Conservation (phyloP, 2,888 invertebrate genomes). For the Meta bourneti region DNA sequence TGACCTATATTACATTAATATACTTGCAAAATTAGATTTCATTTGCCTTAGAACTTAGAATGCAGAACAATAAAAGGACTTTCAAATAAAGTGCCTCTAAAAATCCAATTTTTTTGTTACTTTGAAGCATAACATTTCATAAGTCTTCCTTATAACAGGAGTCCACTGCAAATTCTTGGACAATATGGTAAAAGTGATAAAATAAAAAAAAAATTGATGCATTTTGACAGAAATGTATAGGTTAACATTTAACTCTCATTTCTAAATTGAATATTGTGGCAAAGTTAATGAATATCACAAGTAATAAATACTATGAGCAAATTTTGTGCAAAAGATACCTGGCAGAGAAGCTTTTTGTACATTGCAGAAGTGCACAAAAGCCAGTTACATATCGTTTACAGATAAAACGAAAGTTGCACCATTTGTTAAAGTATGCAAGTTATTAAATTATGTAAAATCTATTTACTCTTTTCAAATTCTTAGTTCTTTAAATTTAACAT, state of each 20-base stretch:
- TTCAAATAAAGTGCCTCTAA: not conserved
- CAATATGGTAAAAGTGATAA: constrained; percentile 2
- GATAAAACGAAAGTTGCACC: constrained; percentile 34
- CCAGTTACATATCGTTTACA: constrained; percentile 9
- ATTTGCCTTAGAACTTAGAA: not conserved
- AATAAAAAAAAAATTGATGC: constrained; percentile 23
- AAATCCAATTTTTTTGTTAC: not conserved
- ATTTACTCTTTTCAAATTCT: constrained; percentile 29
- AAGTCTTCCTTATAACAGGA: too few species aligned
- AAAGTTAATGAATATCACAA: constrained; percentile 49
- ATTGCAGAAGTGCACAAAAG: constrained; percentile 31
- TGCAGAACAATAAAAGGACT: not conserved
- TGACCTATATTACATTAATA: too few species aligned
- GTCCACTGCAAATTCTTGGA: not conserved
- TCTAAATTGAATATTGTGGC: constrained; percentile 29
- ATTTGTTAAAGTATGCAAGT: constrained; percentile 7
- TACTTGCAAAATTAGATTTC: not conserved
- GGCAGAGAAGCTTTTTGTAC: constrained; percentile 32
- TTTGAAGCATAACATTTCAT: not conserved
- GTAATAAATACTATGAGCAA: constrained; percentile 49
- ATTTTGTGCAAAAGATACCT: constrained; percentile 68
- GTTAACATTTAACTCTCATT: not conserved
- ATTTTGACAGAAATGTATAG: constrained; percentile 13
- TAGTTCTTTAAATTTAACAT: constrained; percentile 44
- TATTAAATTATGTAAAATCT: constrained; percentile 4